Evolutionary conservation across 2,113 vertebrate genomes (phyloP), one percentile per base, ranked within the genome.

Genomic region (Myotis davidii): DNA sequence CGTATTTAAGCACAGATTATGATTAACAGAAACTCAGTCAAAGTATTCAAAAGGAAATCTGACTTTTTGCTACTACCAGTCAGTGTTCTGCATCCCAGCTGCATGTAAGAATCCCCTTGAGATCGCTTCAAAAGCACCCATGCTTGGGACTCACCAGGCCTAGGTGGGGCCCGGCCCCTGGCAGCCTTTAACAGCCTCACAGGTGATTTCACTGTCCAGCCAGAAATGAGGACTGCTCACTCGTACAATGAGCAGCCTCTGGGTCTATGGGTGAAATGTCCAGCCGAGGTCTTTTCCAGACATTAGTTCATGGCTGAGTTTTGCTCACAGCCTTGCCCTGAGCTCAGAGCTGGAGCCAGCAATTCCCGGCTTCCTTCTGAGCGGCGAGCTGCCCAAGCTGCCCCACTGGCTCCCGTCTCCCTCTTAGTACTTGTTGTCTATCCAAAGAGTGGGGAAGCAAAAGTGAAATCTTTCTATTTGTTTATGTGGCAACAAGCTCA

Each of bases 401-500:
- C 70, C 92, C 94, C 88, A 85, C 69, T 98, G 97, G 96, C 94
- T 96, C 90, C 88, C 7, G 3, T 67, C 77, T 97, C 85, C 96
- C 81, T 67, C 97, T 97, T 97, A 97, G 97, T 65, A 97, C 88
- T 96, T 97, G 96, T 97, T 97, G 93, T 97, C 96, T 95, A 94
- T 98, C 97, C 98, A 97, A 97, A 98, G 97, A 93, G 67, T 69
- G 94, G 92, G 91, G 96, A 97, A 98, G 97, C 84, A 97, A 90
- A 98, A 98, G 96, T 95, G 96, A 98, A 98, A 98, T 98, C 90
- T 96, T 94, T 98, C 95, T 89, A 97, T 98, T 98, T 98, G 98
- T 98, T 98, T 98, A 98, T 98, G 98, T 98, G 98, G 98, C 98
- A 98, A 97, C 95, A 97, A 98, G 96, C 97, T 98, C 94, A 94